A percentile compares a stretch with the other conserved stretches of the same genome.
phyloP scores from a whole-genome alignment of 2,888 invertebrate genomes.

The Apodemia mormo region DNA sequence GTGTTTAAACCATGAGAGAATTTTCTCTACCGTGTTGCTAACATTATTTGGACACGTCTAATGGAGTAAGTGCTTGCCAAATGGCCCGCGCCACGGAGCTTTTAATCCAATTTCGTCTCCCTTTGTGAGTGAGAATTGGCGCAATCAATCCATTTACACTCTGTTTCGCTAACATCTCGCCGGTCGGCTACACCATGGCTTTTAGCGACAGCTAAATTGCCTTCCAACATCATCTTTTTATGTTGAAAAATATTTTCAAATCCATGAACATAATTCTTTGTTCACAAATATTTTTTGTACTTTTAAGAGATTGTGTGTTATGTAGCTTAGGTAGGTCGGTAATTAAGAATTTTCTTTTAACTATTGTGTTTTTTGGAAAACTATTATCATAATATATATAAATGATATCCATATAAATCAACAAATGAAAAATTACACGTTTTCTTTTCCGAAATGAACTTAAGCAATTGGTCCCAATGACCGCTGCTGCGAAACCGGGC shows the following conservation, averaged over 20 bases:
- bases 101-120: slow-evolving; percentile 79
- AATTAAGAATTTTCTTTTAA: too few species aligned
- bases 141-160: slow-evolving; percentile 83
- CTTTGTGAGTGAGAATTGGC: slow-evolving; percentile 79
- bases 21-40: slow-evolving; percentile 40
- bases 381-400: too few species aligned
- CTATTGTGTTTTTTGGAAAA: too few species aligned
- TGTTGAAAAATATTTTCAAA: slow-evolving; percentile 42
- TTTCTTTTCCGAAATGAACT: too few species aligned
- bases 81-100: slow-evolving; percentile 77
- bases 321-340: not conserved
- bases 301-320: slow-evolving; percentile 10
- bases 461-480: too few species aligned
- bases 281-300: slow-evolving; percentile 17
- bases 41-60: slow-evolving; percentile 76
- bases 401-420: too few species aligned
- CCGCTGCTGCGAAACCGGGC: too few species aligned
- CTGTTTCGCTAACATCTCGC: slow-evolving; percentile 76
- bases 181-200: slow-evolving; percentile 48
- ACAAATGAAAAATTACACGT: too few species aligned
- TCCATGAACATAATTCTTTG: slow-evolving; percentile 26
- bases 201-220: slow-evolving; percentile 64
- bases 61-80: slow-evolving; percentile 79
- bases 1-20: slow-evolving; percentile 13
- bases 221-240: slow-evolving; percentile 41